Percentiles rank a stretch among this genome's conserved stretches.
Evolutionary conservation across 2,888 invertebrate genomes (phyloP).

Genomic region (Geophilus truncorum): DNA sequence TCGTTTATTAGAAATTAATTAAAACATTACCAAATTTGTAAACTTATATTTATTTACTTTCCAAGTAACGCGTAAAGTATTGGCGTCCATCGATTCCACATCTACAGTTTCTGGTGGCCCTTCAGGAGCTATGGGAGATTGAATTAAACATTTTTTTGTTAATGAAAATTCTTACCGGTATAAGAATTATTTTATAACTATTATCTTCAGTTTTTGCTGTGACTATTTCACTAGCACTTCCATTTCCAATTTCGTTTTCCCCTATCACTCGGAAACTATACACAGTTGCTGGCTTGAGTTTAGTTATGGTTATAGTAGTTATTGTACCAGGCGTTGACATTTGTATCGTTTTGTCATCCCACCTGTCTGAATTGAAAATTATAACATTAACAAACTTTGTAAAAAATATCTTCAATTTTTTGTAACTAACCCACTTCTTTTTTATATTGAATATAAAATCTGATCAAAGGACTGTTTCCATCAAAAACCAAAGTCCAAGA

Average conservation of each 20-base stretch:
- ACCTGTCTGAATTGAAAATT: not conserved
- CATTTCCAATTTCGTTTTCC: constrained; percentile 66
- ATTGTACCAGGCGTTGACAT: not conserved
- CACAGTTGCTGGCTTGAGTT: constrained; percentile 64
- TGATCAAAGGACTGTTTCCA: constrained; percentile 82
- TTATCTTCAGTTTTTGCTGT: constrained; percentile 35
- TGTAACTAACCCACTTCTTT: constrained; percentile 29
- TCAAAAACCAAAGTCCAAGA: constrained; percentile 90
- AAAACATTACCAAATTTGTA: not conserved
- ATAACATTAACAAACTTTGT: too few species aligned
- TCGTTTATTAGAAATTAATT: not conserved
- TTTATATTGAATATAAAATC: constrained; percentile 78
- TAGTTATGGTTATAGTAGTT: constrained; percentile 43
- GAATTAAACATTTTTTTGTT: not conserved
- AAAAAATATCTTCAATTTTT: not conserved
- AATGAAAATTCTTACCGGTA: not conserved
- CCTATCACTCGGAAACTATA: constrained; percentile 64
- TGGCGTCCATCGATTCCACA: constrained; percentile 45
- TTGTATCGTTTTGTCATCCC: not conserved
- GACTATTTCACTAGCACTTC: constrained; percentile 61
- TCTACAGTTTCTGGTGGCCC: constrained; percentile 44
- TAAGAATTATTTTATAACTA: not conserved
- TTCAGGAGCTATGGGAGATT: constrained; percentile 32
- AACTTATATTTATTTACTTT: constrained; percentile 42
- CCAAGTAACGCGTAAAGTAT: constrained; percentile 46